Base-by-base conservation (phyloP, 2,888 invertebrate genomes). In the Unio delphinus region DNA sequence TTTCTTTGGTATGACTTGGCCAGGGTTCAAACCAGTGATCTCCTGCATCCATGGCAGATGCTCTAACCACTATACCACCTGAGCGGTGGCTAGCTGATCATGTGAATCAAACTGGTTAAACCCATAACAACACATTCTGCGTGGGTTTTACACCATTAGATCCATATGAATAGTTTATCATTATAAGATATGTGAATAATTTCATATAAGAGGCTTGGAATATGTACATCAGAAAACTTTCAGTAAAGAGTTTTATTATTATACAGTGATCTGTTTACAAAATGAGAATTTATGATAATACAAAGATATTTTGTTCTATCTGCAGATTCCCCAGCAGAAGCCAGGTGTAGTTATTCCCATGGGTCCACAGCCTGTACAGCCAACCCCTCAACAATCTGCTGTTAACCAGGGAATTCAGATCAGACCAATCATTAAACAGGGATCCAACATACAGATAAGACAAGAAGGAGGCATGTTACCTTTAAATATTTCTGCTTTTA, bases 361-460 rank as follows among this genome's bases (percentile, higher is more conserved):
- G 84, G 84, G 85, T 45, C 84, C 82, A 0, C 82, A 83, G 57
- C 80, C 84, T 17, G 78, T 83, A 20, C 85, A 85, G 58, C 83
- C 84, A 3, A 73, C 78, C 4, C 84, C 84, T 18, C 82, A 80
- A 66, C 45, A 45, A 15, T 45, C 45, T 45, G 45, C 45, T 45
- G 76, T 80, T 4, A 57, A 82, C 58, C 83, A 84, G 65, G 81
- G 79, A 56, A 80, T 83, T 64, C 83, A 84, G 55, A 78, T 87
- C 61, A 86, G 84, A 75, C 81, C 84, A 18, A 74, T 80, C 28
- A 76, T 72, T 60, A 86, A 86, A 67, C 62, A 74, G 57, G 76
- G 82, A 59, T 85, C 87, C 7, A 83, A 86, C 55, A 88, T 89
- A 69, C 89, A 88, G 77, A 88, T 88, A 57, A 80, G 88, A 57